Conservation (phyloP, 2,797 vertebrate genomes). For the Helostoma temminkii region DNA sequence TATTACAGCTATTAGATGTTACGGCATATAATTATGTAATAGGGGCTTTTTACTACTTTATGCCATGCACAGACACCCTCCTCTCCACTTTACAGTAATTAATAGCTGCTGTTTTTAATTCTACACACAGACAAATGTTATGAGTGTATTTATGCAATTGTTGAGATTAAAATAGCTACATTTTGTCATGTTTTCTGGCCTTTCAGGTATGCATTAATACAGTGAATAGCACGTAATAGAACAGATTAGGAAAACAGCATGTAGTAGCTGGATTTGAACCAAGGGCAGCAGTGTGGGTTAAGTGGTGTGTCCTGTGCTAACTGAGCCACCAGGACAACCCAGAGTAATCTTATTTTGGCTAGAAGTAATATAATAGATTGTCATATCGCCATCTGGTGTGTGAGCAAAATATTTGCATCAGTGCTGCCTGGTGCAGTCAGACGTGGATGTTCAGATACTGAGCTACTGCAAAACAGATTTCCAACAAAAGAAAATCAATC, state of each 20-base stretch:
- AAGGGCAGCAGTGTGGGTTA: slow-evolving; percentile 57
- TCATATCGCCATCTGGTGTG: slow-evolving; percentile 75
- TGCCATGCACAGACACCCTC: slow-evolving; percentile 12
- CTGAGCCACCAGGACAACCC: slow-evolving; percentile 32
- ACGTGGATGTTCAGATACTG: slow-evolving; percentile 1
- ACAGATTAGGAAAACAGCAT: slow-evolving; percentile 37
- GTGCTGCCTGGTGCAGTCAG: slow-evolving; percentile 26
- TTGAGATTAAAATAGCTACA: background rate
- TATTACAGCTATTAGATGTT: slow-evolving; percentile 44
- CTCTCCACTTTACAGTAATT: slow-evolving; percentile 34
- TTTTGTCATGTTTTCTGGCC: background rate
- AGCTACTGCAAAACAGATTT: slow-evolving; percentile 16
- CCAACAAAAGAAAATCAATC: slow-evolving; percentile 1
- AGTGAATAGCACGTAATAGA: slow-evolving; percentile 16
- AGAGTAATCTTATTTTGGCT: slow-evolving; percentile 47
- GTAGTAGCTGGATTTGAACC: slow-evolving; percentile 50
- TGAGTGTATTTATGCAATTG: background rate
- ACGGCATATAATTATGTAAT: slow-evolving; percentile 61
- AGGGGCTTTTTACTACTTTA: slow-evolving; percentile 47
- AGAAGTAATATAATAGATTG: slow-evolving; percentile 51
- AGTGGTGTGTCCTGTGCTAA: slow-evolving; percentile 43
- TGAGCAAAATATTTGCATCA: slow-evolving; percentile 51
- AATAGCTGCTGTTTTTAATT: slow-evolving; percentile 36
- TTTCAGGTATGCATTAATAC: slow-evolving; percentile 21
- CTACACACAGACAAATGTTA: slow-evolving; percentile 17